Base-by-base conservation (phyloP, 2,797 vertebrate species). In the Anas bernieri region DNA sequence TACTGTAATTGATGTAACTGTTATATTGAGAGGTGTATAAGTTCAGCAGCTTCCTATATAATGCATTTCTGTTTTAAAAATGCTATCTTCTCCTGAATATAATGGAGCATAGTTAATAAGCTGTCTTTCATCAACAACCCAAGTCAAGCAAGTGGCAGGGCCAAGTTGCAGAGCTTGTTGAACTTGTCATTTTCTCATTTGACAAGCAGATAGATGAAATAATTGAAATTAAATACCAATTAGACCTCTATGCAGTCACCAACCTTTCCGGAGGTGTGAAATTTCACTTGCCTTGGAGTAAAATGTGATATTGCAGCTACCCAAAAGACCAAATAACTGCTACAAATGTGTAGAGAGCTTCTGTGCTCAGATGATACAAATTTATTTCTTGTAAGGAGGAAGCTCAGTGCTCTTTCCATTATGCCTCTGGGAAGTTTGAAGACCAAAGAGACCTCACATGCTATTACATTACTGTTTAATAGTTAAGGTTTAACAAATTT, bases 1-100 rank as follows among this genome's bases (percentile, higher is more conserved):
- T 87, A 95, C 94, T 85, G 17, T 93, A 96, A 96, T 84, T 96
- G 94, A 67, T 93, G 90, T 93, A 91, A 79, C 69, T 89, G 88
- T 93, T 92, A 52, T 33, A 80, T 63, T 69, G 75, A 93, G 81
- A 94, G 59, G 46, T 50, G 86, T 54, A 16, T 7, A 70, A 86
- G 93, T 91, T 93, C 86, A 88, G 91, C 67, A 75, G 67, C 63
- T 95, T 67, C 73, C 93, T 79, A 67, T 15, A 26, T 11, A 54
- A 20, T 12, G 28, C 37, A 33, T 68, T 75, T 80, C 88, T 83
- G 61, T 4, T 28, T 85, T 46, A 37, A 59, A 85, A 91, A 61
- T 17, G 37, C 41, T 46, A 4, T 45, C 50, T 86, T 59, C 21
- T 33, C 74, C 9, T 15, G 58, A 15, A 83, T 54, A 68, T 54